phyloP scores from a whole-genome alignment of 2,113 vertebrate genomes.

The Tenebrosternarchus preto region DNA sequence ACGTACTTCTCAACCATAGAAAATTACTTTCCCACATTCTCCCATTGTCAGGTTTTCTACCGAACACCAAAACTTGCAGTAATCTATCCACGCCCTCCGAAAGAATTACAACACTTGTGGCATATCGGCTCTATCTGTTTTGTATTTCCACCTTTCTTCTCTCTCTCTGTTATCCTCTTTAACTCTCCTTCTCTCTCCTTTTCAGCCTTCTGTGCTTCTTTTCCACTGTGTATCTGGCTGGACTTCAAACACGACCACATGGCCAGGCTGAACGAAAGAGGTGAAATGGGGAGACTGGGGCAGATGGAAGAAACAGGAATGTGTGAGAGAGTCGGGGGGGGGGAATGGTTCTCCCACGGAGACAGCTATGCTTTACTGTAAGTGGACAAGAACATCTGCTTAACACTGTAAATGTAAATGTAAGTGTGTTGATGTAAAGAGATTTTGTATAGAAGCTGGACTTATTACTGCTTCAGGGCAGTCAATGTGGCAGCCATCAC shows the following conservation, averaged over 20 bases:
- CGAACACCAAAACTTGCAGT: background rate
- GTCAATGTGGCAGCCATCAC: background rate
- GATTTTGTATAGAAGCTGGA: background rate
- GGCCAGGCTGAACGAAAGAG: constrained; percentile 4
- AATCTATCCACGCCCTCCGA: background rate
- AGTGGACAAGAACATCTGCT: too few species aligned
- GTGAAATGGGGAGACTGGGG: constrained; percentile 12
- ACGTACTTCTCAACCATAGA: constrained; percentile 43
- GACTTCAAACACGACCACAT: constrained; percentile 39
- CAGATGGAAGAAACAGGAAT: constrained; percentile 7
- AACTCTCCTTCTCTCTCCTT: background rate
- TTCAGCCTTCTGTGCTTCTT: constrained; percentile 15
- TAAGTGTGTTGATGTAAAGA: too few species aligned
- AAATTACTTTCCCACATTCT: constrained; percentile 46
- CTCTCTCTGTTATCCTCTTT: background rate
- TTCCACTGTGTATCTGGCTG: constrained; percentile 31
- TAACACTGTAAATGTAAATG: too few species aligned
- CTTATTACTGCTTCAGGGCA: too few species aligned
- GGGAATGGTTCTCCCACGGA: background rate
- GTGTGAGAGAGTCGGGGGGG: background rate
- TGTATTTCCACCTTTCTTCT: background rate
- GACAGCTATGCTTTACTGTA: background rate
- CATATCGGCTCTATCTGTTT: background rate
- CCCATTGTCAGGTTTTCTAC: constrained; percentile 32
- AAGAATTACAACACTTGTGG: background rate